Conservation (phyloP, 2,113 vertebrate genomes). For the Seriola quinqueradiata region DNA sequence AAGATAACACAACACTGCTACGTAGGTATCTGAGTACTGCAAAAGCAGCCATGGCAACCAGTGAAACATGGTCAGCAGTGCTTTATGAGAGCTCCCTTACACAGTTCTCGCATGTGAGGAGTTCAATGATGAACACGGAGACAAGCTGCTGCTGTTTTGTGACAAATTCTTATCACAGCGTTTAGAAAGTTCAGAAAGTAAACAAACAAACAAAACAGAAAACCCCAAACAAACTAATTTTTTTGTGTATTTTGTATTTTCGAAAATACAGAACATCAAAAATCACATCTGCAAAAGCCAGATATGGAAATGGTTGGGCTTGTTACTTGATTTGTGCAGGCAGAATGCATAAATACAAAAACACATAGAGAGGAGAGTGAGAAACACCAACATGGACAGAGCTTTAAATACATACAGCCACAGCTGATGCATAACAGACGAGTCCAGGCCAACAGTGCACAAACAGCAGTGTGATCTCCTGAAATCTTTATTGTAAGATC, state of each 20-base stretch:
- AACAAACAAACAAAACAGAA: too few species aligned
- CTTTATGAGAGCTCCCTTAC: not conserved
- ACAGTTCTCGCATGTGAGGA: not conserved
- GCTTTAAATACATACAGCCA: slow-evolving; percentile 66
- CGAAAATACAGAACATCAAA: too few species aligned
- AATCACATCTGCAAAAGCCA: slow-evolving; percentile 14
- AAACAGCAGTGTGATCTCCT: slow-evolving; percentile 52
- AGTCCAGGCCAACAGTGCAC: slow-evolving; percentile 46
- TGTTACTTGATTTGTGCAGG: slow-evolving; percentile 20
- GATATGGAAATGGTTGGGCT: slow-evolving; percentile 8
- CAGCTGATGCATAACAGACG: slow-evolving; percentile 46
- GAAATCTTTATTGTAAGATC: slow-evolving; percentile 53
- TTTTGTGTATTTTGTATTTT: too few species aligned
- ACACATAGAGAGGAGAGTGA: slow-evolving; percentile 5
- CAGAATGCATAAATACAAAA: slow-evolving; percentile 27
- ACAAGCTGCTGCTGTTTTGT: not conserved
- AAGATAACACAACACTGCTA: not conserved
- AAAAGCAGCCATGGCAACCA: slow-evolving; percentile 15
- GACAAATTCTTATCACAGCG: too few species aligned
- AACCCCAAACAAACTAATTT: too few species aligned
- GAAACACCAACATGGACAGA: slow-evolving; percentile 43
- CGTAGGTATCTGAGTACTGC: slow-evolving; percentile 2
- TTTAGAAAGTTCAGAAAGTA: too few species aligned
- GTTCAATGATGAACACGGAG: not conserved
- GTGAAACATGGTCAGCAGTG: not conserved